Conservation (phyloP, 1,140 invertebrate species). For the Ctenoplectra terminalis region DNA sequence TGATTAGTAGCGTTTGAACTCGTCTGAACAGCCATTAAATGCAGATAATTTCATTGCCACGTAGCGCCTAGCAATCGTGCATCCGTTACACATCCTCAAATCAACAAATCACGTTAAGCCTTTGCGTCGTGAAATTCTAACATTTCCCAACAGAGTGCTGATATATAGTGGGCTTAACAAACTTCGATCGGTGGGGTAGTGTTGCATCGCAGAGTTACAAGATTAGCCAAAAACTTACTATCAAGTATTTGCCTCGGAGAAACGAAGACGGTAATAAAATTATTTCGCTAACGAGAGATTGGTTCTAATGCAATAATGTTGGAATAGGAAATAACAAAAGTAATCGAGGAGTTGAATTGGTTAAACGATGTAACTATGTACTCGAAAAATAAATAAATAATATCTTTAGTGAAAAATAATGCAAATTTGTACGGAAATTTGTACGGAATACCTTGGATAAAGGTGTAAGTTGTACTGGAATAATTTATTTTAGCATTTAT, state of each 20-base stretch:
- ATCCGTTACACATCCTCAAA: not conserved
- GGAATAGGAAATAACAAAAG: no score
- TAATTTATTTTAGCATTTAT: no score
- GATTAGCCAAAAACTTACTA: constrained; percentile 21
- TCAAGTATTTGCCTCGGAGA: not conserved
- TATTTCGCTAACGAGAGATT: no score
- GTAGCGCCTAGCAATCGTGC: not conserved
- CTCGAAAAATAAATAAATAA: no score
- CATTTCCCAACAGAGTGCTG: constrained; percentile 10
- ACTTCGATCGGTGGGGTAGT: constrained; percentile 2
- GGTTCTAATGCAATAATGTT: no score
- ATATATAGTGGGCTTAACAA: constrained; percentile 31
- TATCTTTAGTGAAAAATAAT: no score
- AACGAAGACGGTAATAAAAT: no score
- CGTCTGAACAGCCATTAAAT: not conserved
- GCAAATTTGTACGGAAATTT: no score
- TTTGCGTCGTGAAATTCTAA: constrained; percentile 21
- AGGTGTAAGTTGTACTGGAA: no score
- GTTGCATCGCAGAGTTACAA: not conserved
- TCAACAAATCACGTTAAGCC: constrained; percentile 23
- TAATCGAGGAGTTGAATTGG: no score
- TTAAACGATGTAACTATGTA: no score
- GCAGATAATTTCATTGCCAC: not conserved
- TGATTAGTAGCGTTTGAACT: not conserved
- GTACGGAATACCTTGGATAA: no score